These are phyloP conservation scores for Dorcus hopei DNA, from an alignment of 2,888 invertebrate species.

Conservation along the genomic window DNA sequence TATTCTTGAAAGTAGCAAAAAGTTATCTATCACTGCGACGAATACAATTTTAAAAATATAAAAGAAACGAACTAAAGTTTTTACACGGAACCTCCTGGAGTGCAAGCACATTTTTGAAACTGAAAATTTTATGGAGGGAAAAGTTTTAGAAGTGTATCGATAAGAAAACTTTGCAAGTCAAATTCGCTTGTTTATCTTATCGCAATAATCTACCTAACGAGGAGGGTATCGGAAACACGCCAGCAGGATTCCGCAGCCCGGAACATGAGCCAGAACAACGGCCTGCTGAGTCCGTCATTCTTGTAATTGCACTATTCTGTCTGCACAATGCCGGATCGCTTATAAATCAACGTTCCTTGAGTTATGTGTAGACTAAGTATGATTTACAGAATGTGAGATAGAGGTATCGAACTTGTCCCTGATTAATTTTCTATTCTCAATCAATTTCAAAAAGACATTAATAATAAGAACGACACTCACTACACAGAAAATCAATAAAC, in stretches of 20 bases:
- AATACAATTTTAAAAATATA: no score
- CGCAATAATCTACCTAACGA: slow-evolving; percentile 20
- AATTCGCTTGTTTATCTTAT: slow-evolving; percentile 16
- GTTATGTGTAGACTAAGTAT: neutral
- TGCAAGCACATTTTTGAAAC: no score
- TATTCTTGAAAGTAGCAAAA: no score
- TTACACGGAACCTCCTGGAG: no score
- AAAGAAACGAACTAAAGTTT: no score
- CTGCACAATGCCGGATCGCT: slow-evolving; percentile 31
- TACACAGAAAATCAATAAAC: no score
- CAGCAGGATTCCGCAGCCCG: slow-evolving; percentile 13
- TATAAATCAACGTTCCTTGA: slow-evolving; percentile 32
- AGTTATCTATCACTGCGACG: no score
- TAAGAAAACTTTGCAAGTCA: neutral
- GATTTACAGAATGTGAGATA: neutral
- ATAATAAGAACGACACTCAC: no score
- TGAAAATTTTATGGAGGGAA: no score
- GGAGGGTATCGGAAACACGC: slow-evolving; percentile 15
- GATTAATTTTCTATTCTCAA: no score
- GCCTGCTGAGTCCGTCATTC: slow-evolving; percentile 35
- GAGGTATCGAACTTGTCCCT: no score
- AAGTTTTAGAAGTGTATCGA: neutral
- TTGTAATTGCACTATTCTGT: slow-evolving; percentile 35
- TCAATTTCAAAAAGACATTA: no score
- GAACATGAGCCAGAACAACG: slow-evolving; percentile 29